These are phyloP conservation scores for Brachionus paranguensis DNA, from an alignment of 1,140 invertebrate genomes.

Conservation along the genomic window DNA sequence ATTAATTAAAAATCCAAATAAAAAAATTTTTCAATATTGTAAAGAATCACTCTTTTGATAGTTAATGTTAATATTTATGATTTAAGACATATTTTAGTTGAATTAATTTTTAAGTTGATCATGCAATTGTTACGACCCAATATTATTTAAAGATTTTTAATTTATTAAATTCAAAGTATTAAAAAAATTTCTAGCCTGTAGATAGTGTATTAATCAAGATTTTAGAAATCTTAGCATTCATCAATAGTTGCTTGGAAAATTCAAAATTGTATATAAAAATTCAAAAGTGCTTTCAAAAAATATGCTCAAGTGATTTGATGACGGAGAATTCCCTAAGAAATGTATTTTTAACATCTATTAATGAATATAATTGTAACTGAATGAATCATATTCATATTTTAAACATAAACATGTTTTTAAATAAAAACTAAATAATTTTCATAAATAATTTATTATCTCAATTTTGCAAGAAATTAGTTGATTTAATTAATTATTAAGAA, in stretches of 20 bases:
- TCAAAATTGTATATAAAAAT: not conserved
- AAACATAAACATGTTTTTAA: not conserved
- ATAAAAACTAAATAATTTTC: not conserved
- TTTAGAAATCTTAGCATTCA: not conserved
- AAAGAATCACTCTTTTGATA: no score
- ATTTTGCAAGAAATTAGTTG: not conserved
- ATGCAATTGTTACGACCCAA: no score
- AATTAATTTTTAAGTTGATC: no score
- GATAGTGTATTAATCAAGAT: not conserved
- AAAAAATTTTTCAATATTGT: no score
- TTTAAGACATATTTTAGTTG: not conserved
- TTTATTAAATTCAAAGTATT: not conserved
- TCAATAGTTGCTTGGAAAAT: not conserved
- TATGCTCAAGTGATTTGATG: not conserved
- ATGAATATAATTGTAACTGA: not conserved
- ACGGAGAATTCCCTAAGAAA: not conserved
- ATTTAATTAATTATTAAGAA: not conserved
- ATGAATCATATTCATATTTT: not conserved
- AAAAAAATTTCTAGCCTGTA: not conserved
- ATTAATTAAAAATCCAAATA: no score
- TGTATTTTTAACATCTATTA: not conserved
- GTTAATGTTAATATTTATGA: no score
- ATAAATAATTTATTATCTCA: conserved; percentile 29
- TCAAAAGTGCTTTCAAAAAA: not conserved
- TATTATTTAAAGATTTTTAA: no score